Conservation (phyloP, 2,888 invertebrate species). For the Silvanus unidentatus region DNA sequence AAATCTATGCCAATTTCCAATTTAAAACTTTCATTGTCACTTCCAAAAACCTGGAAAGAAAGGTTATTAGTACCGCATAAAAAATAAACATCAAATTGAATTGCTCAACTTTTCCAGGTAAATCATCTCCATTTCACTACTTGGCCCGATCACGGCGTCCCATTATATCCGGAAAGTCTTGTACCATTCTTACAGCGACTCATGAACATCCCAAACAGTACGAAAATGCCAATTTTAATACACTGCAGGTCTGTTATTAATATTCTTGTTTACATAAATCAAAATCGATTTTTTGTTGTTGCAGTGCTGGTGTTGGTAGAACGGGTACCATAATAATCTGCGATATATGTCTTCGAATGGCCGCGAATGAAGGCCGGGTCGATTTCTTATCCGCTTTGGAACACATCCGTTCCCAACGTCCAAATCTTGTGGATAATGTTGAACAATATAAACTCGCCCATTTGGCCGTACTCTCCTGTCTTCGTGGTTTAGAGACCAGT, state of each 20-base stretch:
- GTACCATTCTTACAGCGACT: conserved; percentile 41
- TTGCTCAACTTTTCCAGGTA: no score
- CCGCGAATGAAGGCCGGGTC: conserved; percentile 40
- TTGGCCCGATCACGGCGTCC: conserved; percentile 52
- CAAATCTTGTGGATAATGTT: conserved; percentile 44
- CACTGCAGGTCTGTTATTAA: conserved; percentile 46
- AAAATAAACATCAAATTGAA: background rate
- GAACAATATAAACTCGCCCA: conserved; percentile 49
- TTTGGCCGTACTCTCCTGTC: conserved; percentile 44
- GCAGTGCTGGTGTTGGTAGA: conserved; percentile 57
- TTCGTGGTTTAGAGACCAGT: conserved; percentile 39
- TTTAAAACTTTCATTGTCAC: conserved; percentile 36
- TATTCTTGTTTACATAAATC: no score
- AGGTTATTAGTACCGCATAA: conserved; percentile 10
- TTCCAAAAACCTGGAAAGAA: conserved; percentile 30
- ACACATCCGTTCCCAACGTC: conserved; percentile 37
- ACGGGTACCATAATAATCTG: conserved; percentile 58
- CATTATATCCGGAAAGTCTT: conserved; percentile 38
- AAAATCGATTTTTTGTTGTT: no score
- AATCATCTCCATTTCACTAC: conserved; percentile 49
- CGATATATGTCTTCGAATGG: conserved; percentile 51
- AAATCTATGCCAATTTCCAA: conserved; percentile 42
- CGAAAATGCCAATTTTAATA: conserved; percentile 45
- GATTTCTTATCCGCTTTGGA: conserved; percentile 36
- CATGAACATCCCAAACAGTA: conserved; percentile 36